A percentile compares a stretch with the other conserved stretches of the same genome.
phyloP scores from a whole-genome alignment of 2,113 vertebrate species.

The Campylomormyrus tamandua region DNA sequence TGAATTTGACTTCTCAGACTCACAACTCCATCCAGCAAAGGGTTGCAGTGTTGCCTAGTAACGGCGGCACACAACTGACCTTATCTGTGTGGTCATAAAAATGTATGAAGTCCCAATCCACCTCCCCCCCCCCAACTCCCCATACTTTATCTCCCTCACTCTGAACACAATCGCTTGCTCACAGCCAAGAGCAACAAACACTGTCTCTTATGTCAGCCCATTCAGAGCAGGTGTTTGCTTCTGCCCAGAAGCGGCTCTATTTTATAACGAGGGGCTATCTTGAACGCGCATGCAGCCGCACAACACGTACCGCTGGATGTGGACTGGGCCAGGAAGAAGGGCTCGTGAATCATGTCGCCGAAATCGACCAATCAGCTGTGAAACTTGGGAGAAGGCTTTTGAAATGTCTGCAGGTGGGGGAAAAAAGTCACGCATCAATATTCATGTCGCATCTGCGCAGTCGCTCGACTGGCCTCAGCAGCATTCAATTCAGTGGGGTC shows the following conservation, averaged over 20 bases:
- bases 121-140: constrained; percentile 12
- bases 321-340: neutral
- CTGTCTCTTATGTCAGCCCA: constrained; percentile 42
- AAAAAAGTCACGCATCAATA: neutral
- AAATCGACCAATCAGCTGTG: constrained; percentile 32
- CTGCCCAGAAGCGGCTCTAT: constrained; percentile 47
- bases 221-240: constrained; percentile 42
- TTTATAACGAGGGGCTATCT: constrained; percentile 42
- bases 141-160: constrained; percentile 39
- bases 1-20: constrained; percentile 65
- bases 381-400: neutral
- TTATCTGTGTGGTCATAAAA: constrained; percentile 76
- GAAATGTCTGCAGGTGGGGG: neutral
- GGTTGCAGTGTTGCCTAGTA: constrained; percentile 73
- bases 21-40: constrained; percentile 64
- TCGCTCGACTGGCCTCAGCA: neutral
- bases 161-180: constrained; percentile 40
- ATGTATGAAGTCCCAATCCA: constrained; percentile 63
- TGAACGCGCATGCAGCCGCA: constrained; percentile 35
- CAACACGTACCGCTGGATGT: constrained; percentile 18
- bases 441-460: neutral
- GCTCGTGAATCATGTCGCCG: constrained; percentile 9
- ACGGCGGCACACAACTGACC: constrained; percentile 70
- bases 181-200: constrained; percentile 49
- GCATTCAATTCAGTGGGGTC: too few species aligned